Evolutionary conservation across 2,888 invertebrate genomes (phyloP).

Genomic region (Gisinianus flammeolus): DNA sequence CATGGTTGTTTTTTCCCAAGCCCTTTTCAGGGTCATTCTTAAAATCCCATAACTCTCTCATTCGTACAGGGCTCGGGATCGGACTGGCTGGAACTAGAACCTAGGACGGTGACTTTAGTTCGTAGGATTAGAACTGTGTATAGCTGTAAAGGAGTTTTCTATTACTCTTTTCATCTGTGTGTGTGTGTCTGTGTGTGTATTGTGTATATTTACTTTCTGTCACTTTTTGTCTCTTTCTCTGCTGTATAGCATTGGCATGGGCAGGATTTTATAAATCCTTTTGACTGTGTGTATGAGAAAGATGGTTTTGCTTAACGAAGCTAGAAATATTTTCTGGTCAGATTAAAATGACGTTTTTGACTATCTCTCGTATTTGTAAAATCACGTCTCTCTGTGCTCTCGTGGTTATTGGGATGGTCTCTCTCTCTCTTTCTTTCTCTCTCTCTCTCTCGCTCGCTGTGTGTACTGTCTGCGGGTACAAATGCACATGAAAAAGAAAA

Average conservation of each 20-base stretch:
- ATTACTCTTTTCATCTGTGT: too few relatives aligned
- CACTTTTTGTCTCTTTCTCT: too few relatives aligned
- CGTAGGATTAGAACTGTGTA: not conserved
- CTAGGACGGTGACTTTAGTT: not conserved
- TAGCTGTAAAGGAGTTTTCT: too few relatives aligned
- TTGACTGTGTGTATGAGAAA: too few relatives aligned
- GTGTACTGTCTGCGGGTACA: not conserved
- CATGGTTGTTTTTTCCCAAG: constrained; percentile 15
- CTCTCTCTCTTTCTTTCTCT: constrained; percentile 19
- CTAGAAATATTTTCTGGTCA: constrained; percentile 27
- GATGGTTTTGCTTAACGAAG: not conserved
- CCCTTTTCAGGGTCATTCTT: constrained; percentile 33
- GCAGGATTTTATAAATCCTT: too few relatives aligned
- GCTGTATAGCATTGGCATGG: too few relatives aligned
- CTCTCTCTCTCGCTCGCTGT: not conserved
- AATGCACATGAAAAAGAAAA: not conserved
- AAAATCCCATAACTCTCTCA: not conserved
- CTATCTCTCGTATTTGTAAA: not conserved
- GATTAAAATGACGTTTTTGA: constrained; percentile 21
- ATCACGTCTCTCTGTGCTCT: not conserved
- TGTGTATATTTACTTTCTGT: too few relatives aligned
- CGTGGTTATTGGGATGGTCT: too few relatives aligned
- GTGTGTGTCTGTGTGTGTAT: too few relatives aligned
- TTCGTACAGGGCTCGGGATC: too few relatives aligned
- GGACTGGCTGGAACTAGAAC: too few relatives aligned